Base-by-base conservation (phyloP, 2,888 invertebrate species). In the Scaptomyza parva region DNA sequence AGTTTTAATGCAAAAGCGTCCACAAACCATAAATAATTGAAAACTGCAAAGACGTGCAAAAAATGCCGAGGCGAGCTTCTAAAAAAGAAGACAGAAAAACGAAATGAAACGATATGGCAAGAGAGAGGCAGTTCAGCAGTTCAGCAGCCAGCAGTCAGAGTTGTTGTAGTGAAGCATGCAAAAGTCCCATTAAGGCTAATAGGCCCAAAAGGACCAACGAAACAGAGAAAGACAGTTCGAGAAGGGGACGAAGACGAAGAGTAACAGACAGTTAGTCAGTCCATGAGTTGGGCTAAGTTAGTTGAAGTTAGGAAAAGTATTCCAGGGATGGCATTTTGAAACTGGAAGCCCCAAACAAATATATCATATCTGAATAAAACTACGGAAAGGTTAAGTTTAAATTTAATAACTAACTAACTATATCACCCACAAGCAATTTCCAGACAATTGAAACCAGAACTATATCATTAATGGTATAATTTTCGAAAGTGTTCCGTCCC, bases 21-120 rank as follows among this genome's bases (percentile, higher is more conserved):
- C 78, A 86, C 83, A 86, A 86, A 73, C 83, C 78, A 87, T 87
- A 87, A 86, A 86, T 87, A 86, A 86, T 86, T 87, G 83, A 86
- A 85, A 87, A 82, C 86, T 85, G 87, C 86, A 80, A 77, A 73
- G 86, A 86, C 82, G 86, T 75, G 79, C 77, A 78, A 77, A 78
- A 82, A 79, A 74, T 82, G 66, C 62, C 50, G 57, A 71, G 73
- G 60, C 61, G 39, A 62, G 76, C 80, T 66, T 63, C 62, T 40
- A 48, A 54, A 20, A 57, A 58, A 60, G n/a, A n/a, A 47, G 51
- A 50, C 28, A 40, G 39, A 20, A 50, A n/a, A 45, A 48, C 22
- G 58, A 65, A 67, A 52, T 37, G 39, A 68, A 69, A 62, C 65
- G 50, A 66, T 64, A 57, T 58, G 61, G 52, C 62, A 67, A 53